Evolutionary conservation across 2,888 invertebrate species (phyloP).

Genomic region (Drosophila borealis): DNA sequence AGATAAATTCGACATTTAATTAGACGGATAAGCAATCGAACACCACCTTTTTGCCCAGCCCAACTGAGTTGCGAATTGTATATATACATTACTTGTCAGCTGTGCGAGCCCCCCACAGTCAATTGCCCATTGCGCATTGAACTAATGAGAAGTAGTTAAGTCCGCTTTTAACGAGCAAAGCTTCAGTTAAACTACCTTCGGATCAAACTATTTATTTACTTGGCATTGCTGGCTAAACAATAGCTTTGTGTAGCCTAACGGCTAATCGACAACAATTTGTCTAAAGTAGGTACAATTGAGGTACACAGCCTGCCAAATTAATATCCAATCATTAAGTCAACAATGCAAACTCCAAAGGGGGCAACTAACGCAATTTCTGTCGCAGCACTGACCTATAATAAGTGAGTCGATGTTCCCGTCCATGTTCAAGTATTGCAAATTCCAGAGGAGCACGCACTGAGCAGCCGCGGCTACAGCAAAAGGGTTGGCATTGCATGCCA

Average conservation of each 20-base stretch:
- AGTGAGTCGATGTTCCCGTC: conserved; percentile 18
- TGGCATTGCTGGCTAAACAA: conserved; percentile 50
- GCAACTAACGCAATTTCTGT: conserved; percentile 34
- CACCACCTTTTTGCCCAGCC: background rate
- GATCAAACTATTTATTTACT: conserved; percentile 26
- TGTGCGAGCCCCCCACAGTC: conserved; percentile 8
- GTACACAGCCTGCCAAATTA: conserved; percentile 60
- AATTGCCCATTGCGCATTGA: conserved; percentile 30
- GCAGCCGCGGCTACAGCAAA: conserved; percentile 47
- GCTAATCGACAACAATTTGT: conserved; percentile 72
- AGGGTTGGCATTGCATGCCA: conserved; percentile 59
- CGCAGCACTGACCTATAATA: conserved; percentile 67
- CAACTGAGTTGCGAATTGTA: conserved; percentile 21
- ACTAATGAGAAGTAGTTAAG: conserved; percentile 47
- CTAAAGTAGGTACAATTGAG: conserved; percentile 30
- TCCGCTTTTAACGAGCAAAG: conserved; percentile 36
- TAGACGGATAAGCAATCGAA: conserved; percentile 27
- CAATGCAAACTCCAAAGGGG: conserved; percentile 26
- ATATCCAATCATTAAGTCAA: conserved; percentile 75
- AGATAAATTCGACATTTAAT: conserved; percentile 12
- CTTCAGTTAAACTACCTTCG: conserved; percentile 43
- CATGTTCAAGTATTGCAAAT: conserved; percentile 25
- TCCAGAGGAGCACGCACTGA: conserved; percentile 51
- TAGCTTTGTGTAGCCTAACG: conserved; percentile 31
- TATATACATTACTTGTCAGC: conserved; percentile 11